A percentile compares a stretch with the other conserved stretches of the same genome.
Evolutionary conservation across 2,888 invertebrate species (phyloP).

Genomic region (Crocallis elinguaria): DNA sequence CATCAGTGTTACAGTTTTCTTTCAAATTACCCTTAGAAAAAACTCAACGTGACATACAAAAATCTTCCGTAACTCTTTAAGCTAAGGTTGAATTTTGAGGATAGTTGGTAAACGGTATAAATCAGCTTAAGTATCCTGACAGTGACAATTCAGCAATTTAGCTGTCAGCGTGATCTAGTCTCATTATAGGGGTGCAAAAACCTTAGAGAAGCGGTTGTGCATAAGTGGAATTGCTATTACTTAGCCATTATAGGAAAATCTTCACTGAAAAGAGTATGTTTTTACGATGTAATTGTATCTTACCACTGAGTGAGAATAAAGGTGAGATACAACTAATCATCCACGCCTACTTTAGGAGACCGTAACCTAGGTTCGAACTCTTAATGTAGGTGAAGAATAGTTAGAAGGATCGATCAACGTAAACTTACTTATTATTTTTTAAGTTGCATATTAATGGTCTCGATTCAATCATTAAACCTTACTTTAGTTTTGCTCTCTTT

Average conservation of each 20-base stretch:
- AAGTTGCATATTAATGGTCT: too few species aligned
- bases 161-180: conserved; percentile 41
- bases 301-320: background rate
- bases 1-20: conserved; percentile 47
- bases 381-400: too few species aligned
- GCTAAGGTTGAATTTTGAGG: background rate
- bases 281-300: background rate
- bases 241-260: conserved; percentile 5
- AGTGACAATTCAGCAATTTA: conserved; percentile 47
- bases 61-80: background rate
- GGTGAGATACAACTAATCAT: too few species aligned
- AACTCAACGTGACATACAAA: background rate
- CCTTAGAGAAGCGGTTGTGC: conserved; percentile 6
- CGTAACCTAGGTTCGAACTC: too few species aligned
- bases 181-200: conserved; percentile 28
- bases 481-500: too few species aligned
- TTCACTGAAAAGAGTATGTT: conserved; percentile 14
- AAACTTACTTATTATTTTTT: too few species aligned
- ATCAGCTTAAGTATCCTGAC: conserved; percentile 42
- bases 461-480: too few species aligned
- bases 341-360: too few species aligned
- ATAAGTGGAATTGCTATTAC: conserved; percentile 3
- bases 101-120: conserved; percentile 27
- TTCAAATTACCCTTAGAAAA: conserved; percentile 37
- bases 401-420: too few species aligned